phyloP scores from a whole-genome alignment of 1,140 invertebrate genomes.

The Heliconius hermathena region DNA sequence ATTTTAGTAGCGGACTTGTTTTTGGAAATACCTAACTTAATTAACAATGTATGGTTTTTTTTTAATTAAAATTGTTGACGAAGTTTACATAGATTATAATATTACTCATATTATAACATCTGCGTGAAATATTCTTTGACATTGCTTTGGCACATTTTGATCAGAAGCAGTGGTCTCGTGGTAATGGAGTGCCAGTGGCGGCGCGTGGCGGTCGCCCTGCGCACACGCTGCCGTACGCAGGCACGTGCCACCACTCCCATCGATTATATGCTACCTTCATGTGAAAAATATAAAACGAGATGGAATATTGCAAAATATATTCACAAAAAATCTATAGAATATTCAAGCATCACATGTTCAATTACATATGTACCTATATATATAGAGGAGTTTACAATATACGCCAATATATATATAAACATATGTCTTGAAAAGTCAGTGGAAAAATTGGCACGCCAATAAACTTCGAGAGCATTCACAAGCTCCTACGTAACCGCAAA shows the following conservation, averaged over 20 bases:
- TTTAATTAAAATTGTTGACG: too few species aligned
- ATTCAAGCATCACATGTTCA: not conserved
- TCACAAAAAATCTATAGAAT: not conserved
- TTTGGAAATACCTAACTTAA: too few species aligned
- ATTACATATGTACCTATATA: not conserved
- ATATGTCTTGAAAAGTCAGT: slow-evolving; percentile 37
- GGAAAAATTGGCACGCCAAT: slow-evolving; percentile 64
- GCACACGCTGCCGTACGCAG: slow-evolving; percentile 44
- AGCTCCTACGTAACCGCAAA: slow-evolving; percentile 58
- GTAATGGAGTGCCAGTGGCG: slow-evolving; percentile 69
- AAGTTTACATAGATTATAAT: too few species aligned
- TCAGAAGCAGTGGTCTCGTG: slow-evolving; percentile 55
- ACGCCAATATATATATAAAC: not conserved
- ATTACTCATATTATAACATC: not conserved
- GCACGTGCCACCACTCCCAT: slow-evolving; percentile 67
- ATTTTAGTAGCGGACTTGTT: too few species aligned
- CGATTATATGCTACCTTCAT: slow-evolving; percentile 68
- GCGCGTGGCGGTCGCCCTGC: slow-evolving; percentile 52
- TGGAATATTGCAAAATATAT: not conserved
- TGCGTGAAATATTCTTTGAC: slow-evolving; percentile 47
- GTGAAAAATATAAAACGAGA: slow-evolving; percentile 45
- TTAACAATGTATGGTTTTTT: too few species aligned
- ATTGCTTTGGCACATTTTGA: slow-evolving; percentile 46
- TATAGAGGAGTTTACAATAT: not conserved
- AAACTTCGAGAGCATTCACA: slow-evolving; percentile 66